Evolutionary conservation across 2,113 vertebrate species (phyloP).

Genomic region (Oostethus manadensis): DNA sequence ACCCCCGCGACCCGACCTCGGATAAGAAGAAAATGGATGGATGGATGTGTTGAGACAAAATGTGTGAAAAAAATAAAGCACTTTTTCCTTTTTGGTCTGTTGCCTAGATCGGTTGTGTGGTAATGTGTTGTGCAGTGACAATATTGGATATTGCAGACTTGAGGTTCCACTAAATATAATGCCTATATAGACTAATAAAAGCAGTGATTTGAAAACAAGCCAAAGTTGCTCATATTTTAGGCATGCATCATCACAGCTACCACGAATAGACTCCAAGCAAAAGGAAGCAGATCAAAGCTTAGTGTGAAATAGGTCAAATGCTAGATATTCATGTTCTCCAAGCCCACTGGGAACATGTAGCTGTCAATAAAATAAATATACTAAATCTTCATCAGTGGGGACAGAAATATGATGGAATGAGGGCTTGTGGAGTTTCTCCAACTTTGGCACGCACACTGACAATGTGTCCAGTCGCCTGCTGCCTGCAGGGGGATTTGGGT

Average conservation of each 20-base stretch:
- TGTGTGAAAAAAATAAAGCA: too few species aligned
- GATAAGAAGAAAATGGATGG: too few species aligned
- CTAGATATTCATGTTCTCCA: constrained; percentile 34
- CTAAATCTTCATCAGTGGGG: constrained; percentile 12
- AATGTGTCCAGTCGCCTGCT: constrained; percentile 27
- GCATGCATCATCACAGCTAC: constrained; percentile 30
- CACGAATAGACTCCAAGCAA: constrained; percentile 47
- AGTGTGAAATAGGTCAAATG: constrained; percentile 49
- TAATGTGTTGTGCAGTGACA: too few species aligned
- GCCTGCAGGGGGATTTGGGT: constrained; percentile 31
- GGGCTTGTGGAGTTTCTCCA: constrained; percentile 1
- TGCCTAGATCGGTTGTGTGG: too few species aligned
- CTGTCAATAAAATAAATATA: constrained; percentile 13
- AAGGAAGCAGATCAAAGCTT: constrained; percentile 37
- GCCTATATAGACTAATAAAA: constrained; percentile 49
- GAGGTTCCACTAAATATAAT: background rate
- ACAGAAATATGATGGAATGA: constrained; percentile 10
- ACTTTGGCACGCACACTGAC: constrained; percentile 4
- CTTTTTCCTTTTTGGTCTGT: too few species aligned
- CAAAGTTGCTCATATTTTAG: constrained; percentile 41
- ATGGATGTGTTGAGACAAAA: too few species aligned
- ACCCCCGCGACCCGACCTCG: too few species aligned
- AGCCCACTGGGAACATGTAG: constrained; percentile 8
- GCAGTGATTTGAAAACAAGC: constrained; percentile 36
- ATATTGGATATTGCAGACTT: too few species aligned